Conservation (phyloP, 2,113 vertebrate species). For the Pelobates fuscus region DNA sequence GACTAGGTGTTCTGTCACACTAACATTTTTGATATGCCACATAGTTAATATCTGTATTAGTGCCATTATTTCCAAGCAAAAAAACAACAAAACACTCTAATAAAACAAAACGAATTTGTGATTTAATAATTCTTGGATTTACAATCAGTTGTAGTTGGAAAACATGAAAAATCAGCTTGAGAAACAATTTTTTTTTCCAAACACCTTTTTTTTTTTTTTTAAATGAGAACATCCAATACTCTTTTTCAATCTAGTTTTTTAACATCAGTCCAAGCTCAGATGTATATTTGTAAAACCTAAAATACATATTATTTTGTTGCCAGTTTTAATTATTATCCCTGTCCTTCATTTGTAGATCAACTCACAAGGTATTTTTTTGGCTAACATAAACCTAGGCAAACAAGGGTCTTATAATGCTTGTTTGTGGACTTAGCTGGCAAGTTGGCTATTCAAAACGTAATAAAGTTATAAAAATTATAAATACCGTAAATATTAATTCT, state of each 20-base stretch:
- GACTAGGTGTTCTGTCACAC: no score
- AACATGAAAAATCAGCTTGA: neutral
- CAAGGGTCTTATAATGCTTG: conserved; percentile 31
- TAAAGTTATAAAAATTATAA: conserved; percentile 20
- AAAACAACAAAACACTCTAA: no score
- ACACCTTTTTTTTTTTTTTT: neutral
- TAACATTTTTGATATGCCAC: no score
- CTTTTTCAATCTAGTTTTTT: neutral
- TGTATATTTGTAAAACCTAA: neutral
- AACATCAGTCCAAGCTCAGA: conserved; percentile 5
- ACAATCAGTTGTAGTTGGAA: no score
- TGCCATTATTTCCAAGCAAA: no score
- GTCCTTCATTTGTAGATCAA: neutral
- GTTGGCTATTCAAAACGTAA: conserved; percentile 8
- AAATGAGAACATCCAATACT: neutral
- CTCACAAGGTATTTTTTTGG: conserved; percentile 10
- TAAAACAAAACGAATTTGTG: no score
- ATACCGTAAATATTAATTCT: no score
- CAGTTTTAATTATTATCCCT: neutral
- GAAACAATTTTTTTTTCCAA: neutral
- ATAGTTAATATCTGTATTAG: no score
- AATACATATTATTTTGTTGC: conserved; percentile 4
- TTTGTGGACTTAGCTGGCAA: conserved; percentile 9
- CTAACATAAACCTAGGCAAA: neutral
- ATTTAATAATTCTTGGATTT: no score